Evolutionary conservation across 2,888 invertebrate species (phyloP).

Genomic region (Tipula confusa): DNA sequence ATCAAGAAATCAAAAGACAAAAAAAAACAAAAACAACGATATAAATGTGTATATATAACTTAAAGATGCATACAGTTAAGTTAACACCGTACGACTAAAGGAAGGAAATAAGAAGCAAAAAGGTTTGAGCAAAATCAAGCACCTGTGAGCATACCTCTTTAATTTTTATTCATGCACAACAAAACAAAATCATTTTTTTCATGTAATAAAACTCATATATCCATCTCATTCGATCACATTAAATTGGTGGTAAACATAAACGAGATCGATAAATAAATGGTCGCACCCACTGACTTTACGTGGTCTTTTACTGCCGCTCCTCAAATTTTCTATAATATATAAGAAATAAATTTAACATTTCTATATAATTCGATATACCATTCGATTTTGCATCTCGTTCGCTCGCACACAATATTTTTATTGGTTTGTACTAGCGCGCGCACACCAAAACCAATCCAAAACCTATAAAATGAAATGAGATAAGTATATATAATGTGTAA

Average conservation of each 20-base stretch:
- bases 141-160: constrained; percentile 37
- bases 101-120: constrained; percentile 40
- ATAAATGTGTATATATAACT: neutral
- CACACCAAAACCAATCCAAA: neutral
- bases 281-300: constrained; percentile 36
- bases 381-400: neutral
- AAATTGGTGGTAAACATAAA: neutral
- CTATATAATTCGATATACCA: neutral
- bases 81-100: constrained; percentile 39
- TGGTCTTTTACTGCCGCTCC: constrained; percentile 32
- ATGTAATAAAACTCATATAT: constrained; percentile 27
- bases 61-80: constrained; percentile 40
- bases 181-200: neutral
- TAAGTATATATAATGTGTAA: neutral
- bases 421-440: neutral
- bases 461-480: neutral
- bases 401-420: neutral
- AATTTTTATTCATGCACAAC: constrained; percentile 27
- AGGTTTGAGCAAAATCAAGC: constrained; percentile 38
- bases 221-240: neutral
- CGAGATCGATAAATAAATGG: constrained; percentile 32
- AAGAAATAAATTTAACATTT: neutral
- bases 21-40: neutral
- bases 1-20: neutral
- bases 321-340: neutral